Evolutionary conservation across 2,888 invertebrate genomes (phyloP).

Genomic region (Tholera decimalis): DNA sequence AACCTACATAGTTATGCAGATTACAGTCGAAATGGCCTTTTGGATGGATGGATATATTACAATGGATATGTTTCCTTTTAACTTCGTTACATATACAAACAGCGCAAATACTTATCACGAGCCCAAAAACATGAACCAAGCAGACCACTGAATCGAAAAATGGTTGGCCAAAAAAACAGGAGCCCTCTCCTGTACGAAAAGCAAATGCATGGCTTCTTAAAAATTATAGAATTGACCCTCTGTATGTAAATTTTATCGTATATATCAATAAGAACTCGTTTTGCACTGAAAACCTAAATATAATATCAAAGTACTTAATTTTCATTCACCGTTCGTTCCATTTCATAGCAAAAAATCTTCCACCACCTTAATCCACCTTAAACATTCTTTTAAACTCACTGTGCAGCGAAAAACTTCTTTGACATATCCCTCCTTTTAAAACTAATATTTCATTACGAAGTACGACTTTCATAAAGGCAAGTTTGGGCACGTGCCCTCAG

Average conservation of each 20-base stretch:
- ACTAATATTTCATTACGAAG: conserved; percentile 52
- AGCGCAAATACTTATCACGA: too few species aligned
- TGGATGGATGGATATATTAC: too few species aligned
- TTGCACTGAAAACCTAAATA: not conserved
- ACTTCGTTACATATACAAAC: too few species aligned
- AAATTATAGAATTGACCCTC: too few species aligned
- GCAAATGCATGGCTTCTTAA: too few species aligned
- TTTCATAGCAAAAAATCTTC: conserved; percentile 24
- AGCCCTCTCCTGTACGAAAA: too few species aligned
- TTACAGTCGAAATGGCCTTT: too few species aligned
- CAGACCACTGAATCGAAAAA: too few species aligned
- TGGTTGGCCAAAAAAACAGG: too few species aligned
- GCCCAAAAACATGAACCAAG: too few species aligned
- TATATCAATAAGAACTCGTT: not conserved
- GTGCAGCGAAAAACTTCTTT: conserved; percentile 31
- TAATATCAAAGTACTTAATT: not conserved
- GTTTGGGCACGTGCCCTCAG: conserved; percentile 20
- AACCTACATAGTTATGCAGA: too few species aligned
- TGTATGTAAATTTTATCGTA: not conserved
- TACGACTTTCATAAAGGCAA: conserved; percentile 24
- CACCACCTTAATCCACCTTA: conserved; percentile 16
- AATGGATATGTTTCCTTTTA: too few species aligned
- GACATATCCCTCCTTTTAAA: conserved; percentile 44
- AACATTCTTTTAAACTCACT: conserved; percentile 34
- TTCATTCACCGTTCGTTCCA: not conserved